Evolutionary conservation across 2,888 invertebrate genomes (phyloP), one percentile per base, ranked within the genome.

Genomic region (Elgonia sp.): DNA sequence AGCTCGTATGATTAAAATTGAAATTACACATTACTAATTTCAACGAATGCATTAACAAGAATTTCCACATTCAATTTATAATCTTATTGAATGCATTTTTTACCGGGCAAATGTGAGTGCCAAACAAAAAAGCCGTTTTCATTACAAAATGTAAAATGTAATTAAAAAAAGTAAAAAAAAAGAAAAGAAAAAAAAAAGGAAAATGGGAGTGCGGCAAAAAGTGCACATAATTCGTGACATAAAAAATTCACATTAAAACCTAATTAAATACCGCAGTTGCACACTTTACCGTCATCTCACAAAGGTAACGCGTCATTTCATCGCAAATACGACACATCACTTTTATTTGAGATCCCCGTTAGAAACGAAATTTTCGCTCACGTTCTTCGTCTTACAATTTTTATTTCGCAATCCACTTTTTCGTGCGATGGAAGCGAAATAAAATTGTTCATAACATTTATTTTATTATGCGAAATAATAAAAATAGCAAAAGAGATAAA

Each of bases 211-310:
- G 60, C 18, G 16, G 60, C 0, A 40, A 72, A 39, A 40, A n/a
- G 55, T 21, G 20, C 18, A 55, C 42, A 70, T 50, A 77, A 70
- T 65, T 65, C 20, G 70, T 20, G 29, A 29, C 53, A 42, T 39
- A 77, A 67, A 75, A 75, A 84, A 70, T 73, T 9, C 63, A 14
- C 77, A 77, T 70, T 84, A 77, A 76, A 76, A 77, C 21, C 63
- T 69, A 84, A 84, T 84, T 84, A 77, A 84, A 84, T 77, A 63
- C 40, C 84, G 53, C 72, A 63, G 40, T 63, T 21, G 62, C 63
- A 40, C 67, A 63, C 70, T 57, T 83, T 37, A 20, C 57, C 18
- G 46, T 42, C 60, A 18, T 29, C 12, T n/a, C 55, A 75, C 75
- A 75, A 75, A 75, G 46, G 16, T 16, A 53, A 53, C 50, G 40